Base-by-base conservation (phyloP, 2,888 invertebrate species). In the Drosophila bunnanda region DNA sequence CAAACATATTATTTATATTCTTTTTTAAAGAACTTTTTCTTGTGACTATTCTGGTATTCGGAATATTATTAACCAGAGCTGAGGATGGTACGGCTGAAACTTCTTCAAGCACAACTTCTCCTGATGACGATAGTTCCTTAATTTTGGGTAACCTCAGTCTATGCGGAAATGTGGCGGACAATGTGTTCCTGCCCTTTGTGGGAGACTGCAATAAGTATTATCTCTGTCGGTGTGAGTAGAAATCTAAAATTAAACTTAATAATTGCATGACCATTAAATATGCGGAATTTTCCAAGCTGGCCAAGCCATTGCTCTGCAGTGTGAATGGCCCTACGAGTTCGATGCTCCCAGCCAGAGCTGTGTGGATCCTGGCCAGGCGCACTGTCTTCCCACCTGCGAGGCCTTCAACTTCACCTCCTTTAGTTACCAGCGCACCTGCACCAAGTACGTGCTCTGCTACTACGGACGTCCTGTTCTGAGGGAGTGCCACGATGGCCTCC, bases 381-480 rank as follows among this genome's bases (percentile, higher is more conserved):
- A 41, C 0, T 89, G 89, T 17, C n/a, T 87, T 36, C 85, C 89
- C 32, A 44, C 30, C 12, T 82, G 82, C 28, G 6, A 56, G 2
- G 0, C 1, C 0, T 48, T 17, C 0, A 56, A 72, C 0, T 74
- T 92, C 17, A 79, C 72, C 1, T 88, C 78, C 2, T 89, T 86
- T 22, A 59, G 77, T 25, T 91, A 90, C 22, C 82, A 84, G 69
- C 86, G 89, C 32, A 92, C 91, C 22, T 91, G 92, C 59, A 89
- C 81, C 25, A 91, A 89, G 53, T 91, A 89, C 65, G 82, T 90
- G 1, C 64, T 91, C n/a, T 91, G 91, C 48, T 91, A 88, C 72
- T 83, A 65, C 36, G 74, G 79, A 0, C 64, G 54, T 4, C 85
- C 91, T 0, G 81, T 92, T 0, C 20, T 91, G 15, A 80, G 88